A percentile compares a stretch with the other conserved stretches of the same genome.
These are phyloP conservation scores for Siphonodentalium dalli DNA, from an alignment of 2,888 invertebrate genomes.

Conservation along the genomic window DNA sequence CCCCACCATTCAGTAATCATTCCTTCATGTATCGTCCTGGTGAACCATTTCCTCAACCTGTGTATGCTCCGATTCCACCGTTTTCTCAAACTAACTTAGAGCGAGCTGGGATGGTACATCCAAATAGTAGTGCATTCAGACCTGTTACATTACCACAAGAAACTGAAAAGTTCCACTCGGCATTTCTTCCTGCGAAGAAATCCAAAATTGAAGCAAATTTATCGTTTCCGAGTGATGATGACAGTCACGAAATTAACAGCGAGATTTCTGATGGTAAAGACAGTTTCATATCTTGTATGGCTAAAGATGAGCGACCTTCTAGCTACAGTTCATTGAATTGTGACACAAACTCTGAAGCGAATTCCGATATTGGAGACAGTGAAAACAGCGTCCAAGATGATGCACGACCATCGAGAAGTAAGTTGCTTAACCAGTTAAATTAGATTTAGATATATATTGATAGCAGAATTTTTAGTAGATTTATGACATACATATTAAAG, in stretches of 20 bases:
- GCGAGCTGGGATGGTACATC: constrained; percentile 39
- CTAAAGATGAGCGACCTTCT: constrained; percentile 53
- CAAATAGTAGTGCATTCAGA: constrained; percentile 51
- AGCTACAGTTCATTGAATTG: constrained; percentile 48
- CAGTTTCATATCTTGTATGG: constrained; percentile 23
- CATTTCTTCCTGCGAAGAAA: constrained; percentile 56
- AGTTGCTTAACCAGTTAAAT: no score
- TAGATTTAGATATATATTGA: no score
- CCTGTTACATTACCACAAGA: constrained; percentile 43
- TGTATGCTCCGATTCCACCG: constrained; percentile 51
- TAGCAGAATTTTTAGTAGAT: no score
- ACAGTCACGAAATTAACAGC: constrained; percentile 6
- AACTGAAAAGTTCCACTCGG: constrained; percentile 49
- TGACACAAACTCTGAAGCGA: constrained; percentile 52
- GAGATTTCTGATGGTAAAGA: constrained; percentile 29
- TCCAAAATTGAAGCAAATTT: constrained; percentile 40
- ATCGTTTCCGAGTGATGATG: constrained; percentile 22
- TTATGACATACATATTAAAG: no score
- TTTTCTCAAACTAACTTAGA: constrained; percentile 49
- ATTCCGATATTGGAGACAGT: constrained; percentile 48
- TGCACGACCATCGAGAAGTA: constrained; percentile 53
- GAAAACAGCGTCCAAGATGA: constrained; percentile 56
- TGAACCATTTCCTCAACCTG: constrained; percentile 55
- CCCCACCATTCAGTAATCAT: constrained; percentile 38
- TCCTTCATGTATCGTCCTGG: constrained; percentile 54